Evolutionary conservation across 2,797 vertebrate species (phyloP).

Genomic region (Furcifer pardalis): DNA sequence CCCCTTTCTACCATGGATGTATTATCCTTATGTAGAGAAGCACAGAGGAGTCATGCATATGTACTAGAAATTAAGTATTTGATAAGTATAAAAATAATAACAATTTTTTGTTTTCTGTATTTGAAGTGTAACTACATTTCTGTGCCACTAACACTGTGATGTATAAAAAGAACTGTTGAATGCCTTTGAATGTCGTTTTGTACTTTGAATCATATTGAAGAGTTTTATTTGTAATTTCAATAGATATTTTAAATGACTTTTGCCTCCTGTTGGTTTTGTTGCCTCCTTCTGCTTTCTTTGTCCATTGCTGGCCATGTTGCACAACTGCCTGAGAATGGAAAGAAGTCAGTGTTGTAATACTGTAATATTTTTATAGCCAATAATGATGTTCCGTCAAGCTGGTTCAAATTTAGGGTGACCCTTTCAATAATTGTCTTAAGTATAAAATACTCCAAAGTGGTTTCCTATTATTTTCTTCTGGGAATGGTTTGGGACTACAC

Average conservation of each 20-base stretch:
- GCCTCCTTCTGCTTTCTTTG: background rate
- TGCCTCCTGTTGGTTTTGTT: slow-evolving; percentile 51
- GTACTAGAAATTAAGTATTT: slow-evolving; percentile 63
- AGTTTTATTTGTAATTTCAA: slow-evolving; percentile 78
- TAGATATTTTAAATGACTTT: slow-evolving; percentile 77
- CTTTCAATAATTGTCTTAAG: no score
- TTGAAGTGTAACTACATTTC: slow-evolving; percentile 75
- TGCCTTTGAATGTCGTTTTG: slow-evolving; percentile 80
- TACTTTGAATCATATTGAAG: slow-evolving; percentile 71
- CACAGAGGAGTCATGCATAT: slow-evolving; percentile 77
- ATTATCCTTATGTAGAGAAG: slow-evolving; percentile 77
- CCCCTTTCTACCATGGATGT: slow-evolving; percentile 68
- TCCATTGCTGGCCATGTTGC: background rate
- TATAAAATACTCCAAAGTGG: no score
- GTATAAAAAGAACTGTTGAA: slow-evolving; percentile 76
- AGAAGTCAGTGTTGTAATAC: no score
- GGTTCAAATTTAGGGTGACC: no score
- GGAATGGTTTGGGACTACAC: no score
- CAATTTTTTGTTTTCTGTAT: slow-evolving; percentile 63
- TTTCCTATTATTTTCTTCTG: no score
- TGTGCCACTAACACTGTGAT: slow-evolving; percentile 91
- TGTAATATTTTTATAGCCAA: no score
- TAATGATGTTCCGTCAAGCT: no score
- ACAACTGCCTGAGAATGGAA: background rate
- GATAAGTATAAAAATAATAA: slow-evolving; percentile 61